Conservation (phyloP, 2,888 invertebrate genomes). For the Andrena camellia region DNA sequence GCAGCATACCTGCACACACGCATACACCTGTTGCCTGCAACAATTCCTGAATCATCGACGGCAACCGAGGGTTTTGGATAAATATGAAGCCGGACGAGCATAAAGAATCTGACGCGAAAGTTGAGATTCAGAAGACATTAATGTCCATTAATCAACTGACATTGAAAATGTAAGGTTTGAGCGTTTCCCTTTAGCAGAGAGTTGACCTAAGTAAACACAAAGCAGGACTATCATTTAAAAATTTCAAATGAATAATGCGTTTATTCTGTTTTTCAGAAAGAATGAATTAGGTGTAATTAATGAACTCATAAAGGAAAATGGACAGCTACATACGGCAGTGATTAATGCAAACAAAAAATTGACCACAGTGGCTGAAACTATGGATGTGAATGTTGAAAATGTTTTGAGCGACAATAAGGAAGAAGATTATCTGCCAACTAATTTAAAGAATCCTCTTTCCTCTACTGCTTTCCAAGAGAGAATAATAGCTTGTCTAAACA, state of each 20-base stretch:
- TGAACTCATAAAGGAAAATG: constrained; percentile 64
- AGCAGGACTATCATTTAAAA: not conserved
- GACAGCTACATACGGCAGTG: constrained; percentile 62
- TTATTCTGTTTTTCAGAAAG: constrained; percentile 64
- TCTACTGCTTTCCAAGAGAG: constrained; percentile 13
- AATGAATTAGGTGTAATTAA: constrained; percentile 71
- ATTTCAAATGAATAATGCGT: not conserved
- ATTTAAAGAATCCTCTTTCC: not conserved
- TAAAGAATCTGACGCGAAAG: not conserved
- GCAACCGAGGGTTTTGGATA: not conserved
- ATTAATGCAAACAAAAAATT: constrained; percentile 64
- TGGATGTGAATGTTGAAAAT: constrained; percentile 53
- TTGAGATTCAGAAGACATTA: constrained; percentile 56
- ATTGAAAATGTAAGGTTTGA: constrained; percentile 63
- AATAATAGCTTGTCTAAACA: constrained; percentile 12
- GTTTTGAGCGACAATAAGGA: constrained; percentile 12
- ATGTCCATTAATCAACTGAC: constrained; percentile 48
- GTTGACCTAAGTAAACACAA: not conserved
- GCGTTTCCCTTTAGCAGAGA: not conserved
- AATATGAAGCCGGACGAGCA: not conserved
- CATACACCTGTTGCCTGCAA: constrained; percentile 10
- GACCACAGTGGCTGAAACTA: constrained; percentile 30
- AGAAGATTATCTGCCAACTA: not conserved
- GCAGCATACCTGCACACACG: too few species aligned
- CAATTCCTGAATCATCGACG: not conserved